Evolutionary conservation across 2,888 invertebrate genomes (phyloP).

Genomic region (Ennomos erosarius): DNA sequence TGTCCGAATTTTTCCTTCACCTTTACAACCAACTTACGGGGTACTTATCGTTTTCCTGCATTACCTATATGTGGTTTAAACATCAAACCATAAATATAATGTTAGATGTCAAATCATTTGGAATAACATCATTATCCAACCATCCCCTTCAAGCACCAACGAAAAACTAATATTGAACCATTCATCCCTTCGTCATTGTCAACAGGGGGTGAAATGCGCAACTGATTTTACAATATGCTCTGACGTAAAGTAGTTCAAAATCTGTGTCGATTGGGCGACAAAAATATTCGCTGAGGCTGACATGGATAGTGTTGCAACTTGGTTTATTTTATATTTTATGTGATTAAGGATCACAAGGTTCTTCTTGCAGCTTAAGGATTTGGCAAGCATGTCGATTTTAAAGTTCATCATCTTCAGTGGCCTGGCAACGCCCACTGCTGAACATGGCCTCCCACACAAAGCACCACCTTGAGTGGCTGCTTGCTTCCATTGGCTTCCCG

Average conservation of each 20-base stretch:
- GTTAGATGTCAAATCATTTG: conserved; percentile 2
- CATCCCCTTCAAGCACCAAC: conserved; percentile 12
- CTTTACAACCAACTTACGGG: no score
- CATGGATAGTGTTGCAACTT: conserved; percentile 44
- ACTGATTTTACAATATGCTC: conserved; percentile 23
- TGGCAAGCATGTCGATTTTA: no score
- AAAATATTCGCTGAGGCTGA: conserved; percentile 52
- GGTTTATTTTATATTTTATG: not conserved
- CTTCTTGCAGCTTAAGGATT: no score
- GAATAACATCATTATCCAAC: conserved; percentile 3
- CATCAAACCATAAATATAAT: not conserved
- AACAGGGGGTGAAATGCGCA: conserved; percentile 60
- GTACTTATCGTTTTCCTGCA: no score
- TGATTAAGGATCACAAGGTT: no score
- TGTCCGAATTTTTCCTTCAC: no score
- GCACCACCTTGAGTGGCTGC: no score
- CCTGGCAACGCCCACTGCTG: no score
- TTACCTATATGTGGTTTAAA: not conserved
- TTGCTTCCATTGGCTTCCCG: no score
- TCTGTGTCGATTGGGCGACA: conserved; percentile 38
- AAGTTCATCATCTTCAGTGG: no score
- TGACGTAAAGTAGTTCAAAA: not conserved
- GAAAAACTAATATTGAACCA: not conserved
- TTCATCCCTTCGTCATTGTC: not conserved
- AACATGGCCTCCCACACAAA: no score